Conservation (phyloP, 2,113 vertebrate genomes). For the Sylvilagus bachmani region DNA sequence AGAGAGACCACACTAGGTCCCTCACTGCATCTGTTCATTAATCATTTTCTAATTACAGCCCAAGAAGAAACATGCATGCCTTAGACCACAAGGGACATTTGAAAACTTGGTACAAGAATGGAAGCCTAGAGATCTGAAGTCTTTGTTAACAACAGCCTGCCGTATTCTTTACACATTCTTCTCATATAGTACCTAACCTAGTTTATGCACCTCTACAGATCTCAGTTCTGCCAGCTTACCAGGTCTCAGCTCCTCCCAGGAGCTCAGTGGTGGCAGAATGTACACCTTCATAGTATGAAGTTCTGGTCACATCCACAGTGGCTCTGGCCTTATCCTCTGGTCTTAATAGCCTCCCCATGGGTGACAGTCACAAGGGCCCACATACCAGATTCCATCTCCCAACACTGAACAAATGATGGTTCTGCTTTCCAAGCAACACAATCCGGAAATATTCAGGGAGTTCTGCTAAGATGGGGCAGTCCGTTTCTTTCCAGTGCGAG, state of each 20-base stretch:
- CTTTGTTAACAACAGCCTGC: not conserved
- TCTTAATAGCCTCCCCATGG: not conserved
- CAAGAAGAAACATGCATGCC: not conserved
- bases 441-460: not conserved
- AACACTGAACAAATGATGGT: not conserved
- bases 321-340: too few species aligned
- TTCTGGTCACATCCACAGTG: not conserved
- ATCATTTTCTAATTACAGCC: conserved; percentile 26
- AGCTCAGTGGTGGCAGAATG: not conserved
- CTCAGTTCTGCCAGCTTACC: too few species aligned
- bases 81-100: not conserved
- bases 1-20: not conserved
- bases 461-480: not conserved
- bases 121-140: not conserved
- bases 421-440: not conserved
- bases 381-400: not conserved
- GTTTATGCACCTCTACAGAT: not conserved
- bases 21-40: not conserved
- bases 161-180: not conserved
- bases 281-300: not conserved
- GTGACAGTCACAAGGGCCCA: not conserved
- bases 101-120: not conserved
- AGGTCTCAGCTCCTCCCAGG: not conserved
- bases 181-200: too few species aligned
- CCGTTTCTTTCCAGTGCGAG: not conserved